Base-by-base conservation (phyloP, 2,797 vertebrate species). In the Arnoldichthys spilopterus region DNA sequence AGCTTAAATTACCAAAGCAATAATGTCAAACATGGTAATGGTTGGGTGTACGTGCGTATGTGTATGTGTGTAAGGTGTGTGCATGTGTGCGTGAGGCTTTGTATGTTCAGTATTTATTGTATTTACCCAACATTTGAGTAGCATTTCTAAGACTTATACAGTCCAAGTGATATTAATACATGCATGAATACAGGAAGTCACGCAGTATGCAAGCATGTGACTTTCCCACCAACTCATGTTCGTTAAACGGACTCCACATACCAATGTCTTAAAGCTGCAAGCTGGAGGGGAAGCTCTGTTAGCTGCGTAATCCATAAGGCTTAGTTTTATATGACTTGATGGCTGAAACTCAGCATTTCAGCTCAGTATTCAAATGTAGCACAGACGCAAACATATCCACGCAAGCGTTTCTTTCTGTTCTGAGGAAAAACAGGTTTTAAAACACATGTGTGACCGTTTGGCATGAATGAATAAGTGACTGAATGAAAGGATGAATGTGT, bases 1-100 rank as follows among this genome's bases (percentile, higher is more conserved):
- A 43, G 56, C 81, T 77, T 83, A 78, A 61, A 88, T 85, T 88
- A 88, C 85, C 85, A 87, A 90, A 93, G 92, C 93, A 93, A 93
- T 94, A 95, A 94, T 85, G 86, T 85, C 79, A 82, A 79, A 84
- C 70, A 78, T 76, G 77, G 40, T 71, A 80, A 79, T 66, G 54
- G 71, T 78, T 83, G 67, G 62, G 56, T 47, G 71, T 5, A 72
- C 47, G 75, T 32, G 64, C 45, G 78, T 62, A 78, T 79, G 56
- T n/a, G n/a, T n/a, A n/a, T n/a, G n/a, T n/a, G n/a, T n/a, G n/a
- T n/a, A 68, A 61, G 24, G 51, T 15, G 45, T n/a, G 51, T 54
- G 76, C n/a, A n/a, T 62, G 72, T 77, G 49, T 32, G 70, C 77
- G 75, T 67, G 73, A 72, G 77, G 59, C 51, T 62, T 64, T 77